Base-by-base conservation (phyloP, 2,113 vertebrate species). In the Ailuropoda melanoleuca region DNA sequence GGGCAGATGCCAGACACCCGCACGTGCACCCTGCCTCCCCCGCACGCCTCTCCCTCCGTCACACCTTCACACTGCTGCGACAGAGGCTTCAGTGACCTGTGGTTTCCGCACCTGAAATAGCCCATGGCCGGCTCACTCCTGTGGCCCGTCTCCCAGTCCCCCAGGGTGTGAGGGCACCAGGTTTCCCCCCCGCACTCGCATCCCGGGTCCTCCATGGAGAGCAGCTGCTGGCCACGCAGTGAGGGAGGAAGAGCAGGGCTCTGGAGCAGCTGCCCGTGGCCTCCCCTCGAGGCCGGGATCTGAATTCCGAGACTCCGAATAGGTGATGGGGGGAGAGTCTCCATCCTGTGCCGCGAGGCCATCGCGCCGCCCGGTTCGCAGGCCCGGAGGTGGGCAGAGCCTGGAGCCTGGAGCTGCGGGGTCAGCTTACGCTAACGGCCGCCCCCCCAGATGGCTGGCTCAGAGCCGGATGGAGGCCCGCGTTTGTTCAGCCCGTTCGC, bases 291-390 rank as follows among this genome's bases (percentile, higher is more conserved):
- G 29, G 43, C n/a, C 2, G 1, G 1, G 37, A 39, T 29, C 8
- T 29, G 62, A 3, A 34, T 18, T 21, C 4, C n/a, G 0, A 37
- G 18, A 8, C 31, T 14, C 6, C 1, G 77, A 31, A 9, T 1
- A 62, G 17, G 3, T 18, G n/a, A 2, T 3, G 12, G 39, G 11
- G 53, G 31, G 19, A 11, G 31, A 1, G 17, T 77, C 50, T 21
- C 31, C 58, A 0, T 9, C 15, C n/a, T n/a, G 15, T 4, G 26
- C 60, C 3, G 43, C 43, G 3, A 8, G n/a, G 23, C 29, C 31
- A 0, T 9, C 8, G 0, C 1, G 12, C 37, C 3, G 4, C 37
- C 46, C 1, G 7, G 6, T 4, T 1, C 21, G n/a, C 8, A 0
- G 91, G 24, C 19, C 23, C 3, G 24, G 62, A 14, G 21, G 15